Percentiles rank a stretch among this genome's conserved stretches.
Evolutionary conservation across 64 coral and sea anemone species (phyloP).

Genomic region (Pocillopora damicornis): DNA sequence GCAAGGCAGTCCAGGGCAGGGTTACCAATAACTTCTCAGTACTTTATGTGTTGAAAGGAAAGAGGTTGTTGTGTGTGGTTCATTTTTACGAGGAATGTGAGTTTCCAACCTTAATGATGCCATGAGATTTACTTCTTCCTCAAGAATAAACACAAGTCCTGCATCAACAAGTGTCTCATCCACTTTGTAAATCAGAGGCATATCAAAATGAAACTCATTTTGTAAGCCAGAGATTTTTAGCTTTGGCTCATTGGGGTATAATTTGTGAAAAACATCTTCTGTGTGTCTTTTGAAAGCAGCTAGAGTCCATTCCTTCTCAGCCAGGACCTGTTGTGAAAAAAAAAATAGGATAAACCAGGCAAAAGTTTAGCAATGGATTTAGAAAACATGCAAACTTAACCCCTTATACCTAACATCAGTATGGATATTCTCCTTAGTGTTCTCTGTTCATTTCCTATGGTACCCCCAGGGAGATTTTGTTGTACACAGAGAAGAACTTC

Average conservation of each 20-base stretch:
- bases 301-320: constrained; percentile 63
- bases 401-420: too few relatives aligned
- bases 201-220: constrained; percentile 95
- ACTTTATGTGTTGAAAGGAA: too few relatives aligned
- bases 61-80: too few relatives aligned
- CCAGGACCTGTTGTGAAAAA: constrained; percentile 53
- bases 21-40: too few relatives aligned
- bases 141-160: constrained; percentile 66
- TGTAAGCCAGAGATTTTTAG: constrained; percentile 57
- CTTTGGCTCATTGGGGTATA: constrained; percentile 59
- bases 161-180: constrained; percentile 65
- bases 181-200: constrained; percentile 72
- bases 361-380: too few relatives aligned
- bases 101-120: neutral
- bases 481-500: too few relatives aligned
- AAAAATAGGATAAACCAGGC: neutral
- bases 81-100: too few relatives aligned
- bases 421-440: too few relatives aligned
- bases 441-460: too few relatives aligned
- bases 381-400: too few relatives aligned
- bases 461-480: too few relatives aligned
- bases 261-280: constrained; percentile 67
- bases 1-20: too few relatives aligned
- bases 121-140: constrained; percentile 32
- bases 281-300: constrained; percentile 39